phyloP scores from a whole-genome alignment of 1,140 invertebrate genomes.

The Anastatus disparis region DNA sequence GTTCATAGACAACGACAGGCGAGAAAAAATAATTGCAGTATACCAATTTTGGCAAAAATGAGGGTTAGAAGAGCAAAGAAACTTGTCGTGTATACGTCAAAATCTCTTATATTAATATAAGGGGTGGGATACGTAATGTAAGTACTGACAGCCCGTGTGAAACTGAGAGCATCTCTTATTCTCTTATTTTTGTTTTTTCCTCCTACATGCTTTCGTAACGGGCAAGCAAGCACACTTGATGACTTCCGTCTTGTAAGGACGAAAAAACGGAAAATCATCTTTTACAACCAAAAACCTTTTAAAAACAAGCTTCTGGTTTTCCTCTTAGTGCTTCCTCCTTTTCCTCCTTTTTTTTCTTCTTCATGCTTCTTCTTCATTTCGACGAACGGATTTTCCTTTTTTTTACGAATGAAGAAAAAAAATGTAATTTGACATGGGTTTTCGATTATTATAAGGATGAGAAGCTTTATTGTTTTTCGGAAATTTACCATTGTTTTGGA shows the following conservation, averaged over 20 bases:
- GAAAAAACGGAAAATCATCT: conserved; percentile 12
- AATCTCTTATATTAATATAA: too few species aligned
- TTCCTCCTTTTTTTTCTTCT: too few species aligned
- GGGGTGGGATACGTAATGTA: too few species aligned
- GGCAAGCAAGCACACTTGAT: neutral
- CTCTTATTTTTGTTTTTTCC: too few species aligned
- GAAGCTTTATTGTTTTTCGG: neutral
- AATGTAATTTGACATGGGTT: neutral
- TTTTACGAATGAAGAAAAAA: neutral
- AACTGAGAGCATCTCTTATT: neutral
- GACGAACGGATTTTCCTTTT: neutral
- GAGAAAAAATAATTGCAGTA: neutral
- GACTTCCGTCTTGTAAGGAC: conserved; percentile 7
- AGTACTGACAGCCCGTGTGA: neutral
- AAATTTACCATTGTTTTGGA: too few species aligned
- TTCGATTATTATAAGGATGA: neutral
- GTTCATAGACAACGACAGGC: neutral
- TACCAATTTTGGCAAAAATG: neutral
- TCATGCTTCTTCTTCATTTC: neutral
- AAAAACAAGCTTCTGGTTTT: conserved; percentile 23
- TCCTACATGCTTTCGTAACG: neutral
- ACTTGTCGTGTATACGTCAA: too few species aligned
- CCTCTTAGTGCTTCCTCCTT: too few species aligned
- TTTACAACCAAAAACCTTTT: neutral
- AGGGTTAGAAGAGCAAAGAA: neutral